These are phyloP conservation scores for Didymodactylos carnosus DNA, from an alignment of 2,888 invertebrate genomes.

Conservation along the genomic window DNA sequence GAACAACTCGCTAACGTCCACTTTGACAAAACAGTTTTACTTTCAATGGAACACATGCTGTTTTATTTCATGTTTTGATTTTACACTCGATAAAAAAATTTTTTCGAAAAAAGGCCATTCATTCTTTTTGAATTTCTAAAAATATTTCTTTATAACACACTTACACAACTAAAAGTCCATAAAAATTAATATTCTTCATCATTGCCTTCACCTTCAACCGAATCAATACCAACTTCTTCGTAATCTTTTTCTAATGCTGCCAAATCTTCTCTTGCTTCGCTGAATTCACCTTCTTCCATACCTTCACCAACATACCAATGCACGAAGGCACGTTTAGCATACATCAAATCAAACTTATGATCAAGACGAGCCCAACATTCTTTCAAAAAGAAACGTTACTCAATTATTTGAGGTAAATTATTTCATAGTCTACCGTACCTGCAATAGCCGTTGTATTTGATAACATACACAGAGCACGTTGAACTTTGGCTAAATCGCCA, in stretches of 20 bases:
- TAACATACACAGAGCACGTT: constrained; percentile 37
- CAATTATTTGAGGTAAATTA: constrained; percentile 33
- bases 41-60: no score
- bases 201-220: constrained; percentile 16
- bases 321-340: constrained; percentile 23
- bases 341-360: constrained; percentile 26
- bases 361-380: constrained; percentile 32
- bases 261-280: constrained; percentile 65
- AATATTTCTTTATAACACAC: no score
- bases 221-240: constrained; percentile 33
- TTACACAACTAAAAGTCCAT: no score
- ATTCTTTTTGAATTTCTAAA: no score
- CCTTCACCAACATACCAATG: constrained; percentile 37
- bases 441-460: constrained; percentile 37
- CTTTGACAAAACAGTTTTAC: no score
- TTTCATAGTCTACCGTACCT: constrained; percentile 16
- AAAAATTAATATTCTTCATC: constrained; percentile 16
- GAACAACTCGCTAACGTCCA: no score
- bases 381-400: constrained; percentile 39
- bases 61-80: no score
- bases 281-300: constrained; percentile 55
- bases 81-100: no score
- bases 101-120: no score
- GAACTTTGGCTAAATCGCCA: constrained; percentile 51
- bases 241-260: constrained; percentile 35